phyloP scores from a whole-genome alignment of 2,888 invertebrate genomes.

The Tetanocera ferruginea region DNA sequence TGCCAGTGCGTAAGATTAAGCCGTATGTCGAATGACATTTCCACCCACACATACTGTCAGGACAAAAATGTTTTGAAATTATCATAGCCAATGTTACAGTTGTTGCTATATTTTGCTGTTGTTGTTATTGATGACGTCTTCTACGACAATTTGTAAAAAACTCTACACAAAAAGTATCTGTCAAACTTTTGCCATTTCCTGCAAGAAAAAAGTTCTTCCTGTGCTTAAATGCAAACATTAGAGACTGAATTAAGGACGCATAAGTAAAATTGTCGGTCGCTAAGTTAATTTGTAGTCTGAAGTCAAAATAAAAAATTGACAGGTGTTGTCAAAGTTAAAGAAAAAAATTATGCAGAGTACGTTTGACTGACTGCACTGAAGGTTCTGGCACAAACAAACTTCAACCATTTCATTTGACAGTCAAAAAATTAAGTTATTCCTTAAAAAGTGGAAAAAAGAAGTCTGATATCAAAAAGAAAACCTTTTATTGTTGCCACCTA shows the following conservation, averaged over 20 bases:
- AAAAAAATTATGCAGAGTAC: too few species aligned
- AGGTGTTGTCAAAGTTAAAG: too few species aligned
- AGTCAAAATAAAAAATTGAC: not conserved
- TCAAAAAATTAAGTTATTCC: too few species aligned
- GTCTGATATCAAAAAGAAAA: too few species aligned
- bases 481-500: too few species aligned
- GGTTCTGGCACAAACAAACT: too few species aligned
- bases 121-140: not conserved
- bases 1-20: too few species aligned
- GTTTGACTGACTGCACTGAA: too few species aligned
- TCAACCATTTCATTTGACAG: too few species aligned
- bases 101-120: not conserved
- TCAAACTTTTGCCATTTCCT: slow-evolving; percentile 5
- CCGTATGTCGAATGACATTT: not conserved
- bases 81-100: slow-evolving; percentile 5
- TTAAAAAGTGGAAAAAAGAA: too few species aligned
- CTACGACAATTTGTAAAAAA: not conserved
- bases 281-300: not conserved
- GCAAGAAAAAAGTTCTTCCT: not conserved
- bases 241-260: too few species aligned
- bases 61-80: slow-evolving; percentile 5
- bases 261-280: not conserved
- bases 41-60: not conserved
- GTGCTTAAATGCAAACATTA: not conserved
- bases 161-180: not conserved